Percentiles rank a stretch among this genome's conserved stretches.
These are phyloP conservation scores for Stylophora pistillata DNA, from an alignment of 64 coral and sea anemone genomes.

Conservation along the genomic window DNA sequence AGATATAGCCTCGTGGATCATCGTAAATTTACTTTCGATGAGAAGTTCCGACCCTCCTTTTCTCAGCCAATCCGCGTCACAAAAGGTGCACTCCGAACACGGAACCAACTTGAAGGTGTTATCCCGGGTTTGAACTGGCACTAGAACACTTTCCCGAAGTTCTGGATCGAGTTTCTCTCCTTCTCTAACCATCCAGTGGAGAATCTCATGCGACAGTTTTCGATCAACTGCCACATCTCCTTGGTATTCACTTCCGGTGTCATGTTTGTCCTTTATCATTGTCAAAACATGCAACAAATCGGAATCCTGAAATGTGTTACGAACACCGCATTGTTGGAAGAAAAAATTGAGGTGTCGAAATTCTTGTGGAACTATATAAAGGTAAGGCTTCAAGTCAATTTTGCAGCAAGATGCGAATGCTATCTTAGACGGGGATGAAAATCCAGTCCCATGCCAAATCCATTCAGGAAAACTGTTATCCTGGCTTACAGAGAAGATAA, in stretches of 20 bases:
- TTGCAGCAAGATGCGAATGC: conserved; percentile 34
- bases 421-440: conserved; percentile 45
- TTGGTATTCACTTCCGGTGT: not conserved
- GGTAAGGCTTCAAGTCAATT: conserved; percentile 67
- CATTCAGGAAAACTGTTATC: conserved; percentile 44
- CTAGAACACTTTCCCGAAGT: conserved; percentile 36
- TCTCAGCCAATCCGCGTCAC: conserved; percentile 68
- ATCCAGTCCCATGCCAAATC: conserved; percentile 83
- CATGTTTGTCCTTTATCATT: conserved; percentile 62
- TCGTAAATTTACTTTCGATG: conserved; percentile 40
- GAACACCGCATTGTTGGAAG: conserved; percentile 67
- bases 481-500: not conserved
- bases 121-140: conserved; percentile 71
- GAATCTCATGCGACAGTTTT: conserved; percentile 60
- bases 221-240: conserved; percentile 39
- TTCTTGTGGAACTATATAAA: conserved; percentile 53
- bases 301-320: conserved; percentile 10
- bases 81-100: conserved; percentile 62
- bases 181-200: conserved; percentile 71
- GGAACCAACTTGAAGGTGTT: conserved; percentile 76
- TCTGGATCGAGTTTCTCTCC: conserved; percentile 32
- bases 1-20: conserved; percentile 82
- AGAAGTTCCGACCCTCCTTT: conserved; percentile 46
- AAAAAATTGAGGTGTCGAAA: conserved; percentile 15
- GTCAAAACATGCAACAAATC: conserved; percentile 54